Percentiles rank a stretch among this genome's conserved stretches.
phyloP scores from a whole-genome alignment of 2,888 invertebrate genomes.

The Drosophila multiciliata region DNA sequence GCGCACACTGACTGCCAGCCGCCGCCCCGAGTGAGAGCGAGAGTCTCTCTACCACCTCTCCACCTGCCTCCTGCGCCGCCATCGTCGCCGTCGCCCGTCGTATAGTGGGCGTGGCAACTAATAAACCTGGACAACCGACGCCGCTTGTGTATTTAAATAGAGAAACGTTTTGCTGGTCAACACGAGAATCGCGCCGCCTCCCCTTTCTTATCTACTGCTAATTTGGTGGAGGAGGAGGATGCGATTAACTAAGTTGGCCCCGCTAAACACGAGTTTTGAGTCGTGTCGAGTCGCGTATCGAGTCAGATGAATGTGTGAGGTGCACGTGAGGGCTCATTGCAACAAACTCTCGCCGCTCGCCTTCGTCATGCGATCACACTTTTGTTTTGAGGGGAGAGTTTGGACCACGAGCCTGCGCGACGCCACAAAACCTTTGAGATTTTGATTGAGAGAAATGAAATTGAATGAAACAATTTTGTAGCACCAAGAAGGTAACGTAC shows the following conservation, averaged over 20 bases:
- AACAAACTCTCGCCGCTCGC: conserved; percentile 77
- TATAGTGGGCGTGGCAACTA: conserved; percentile 65
- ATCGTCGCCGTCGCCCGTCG: conserved; percentile 65
- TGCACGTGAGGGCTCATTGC: conserved; percentile 73
- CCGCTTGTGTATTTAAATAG: conserved; percentile 57
- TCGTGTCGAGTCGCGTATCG: conserved; percentile 34
- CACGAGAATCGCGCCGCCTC: conserved; percentile 45
- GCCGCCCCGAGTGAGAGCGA: conserved; percentile 27
- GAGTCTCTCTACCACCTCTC: conserved; percentile 1
- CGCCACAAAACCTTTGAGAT: conserved; percentile 74
- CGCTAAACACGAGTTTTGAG: conserved; percentile 39
- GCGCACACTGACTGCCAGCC: conserved; percentile 45
- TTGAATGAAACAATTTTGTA: conserved; percentile 80
- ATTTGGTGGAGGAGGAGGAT: conserved; percentile 43
- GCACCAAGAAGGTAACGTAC: conserved; percentile 80
- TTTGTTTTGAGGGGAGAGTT: conserved; percentile 68
- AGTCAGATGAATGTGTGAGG: conserved; percentile 64
- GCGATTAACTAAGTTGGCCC: conserved; percentile 56
- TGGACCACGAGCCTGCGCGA: conserved; percentile 77
- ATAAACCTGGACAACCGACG: conserved; percentile 64
- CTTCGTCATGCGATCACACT: conserved; percentile 68
- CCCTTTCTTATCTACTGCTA: conserved; percentile 7
- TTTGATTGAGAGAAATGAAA: conserved; percentile 76
- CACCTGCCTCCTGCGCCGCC: conserved; percentile 61
- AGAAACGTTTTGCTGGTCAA: conserved; percentile 43